Evolutionary conservation across 2,113 vertebrate species (phyloP).

Genomic region (Pomatorhinus ruficollis): DNA sequence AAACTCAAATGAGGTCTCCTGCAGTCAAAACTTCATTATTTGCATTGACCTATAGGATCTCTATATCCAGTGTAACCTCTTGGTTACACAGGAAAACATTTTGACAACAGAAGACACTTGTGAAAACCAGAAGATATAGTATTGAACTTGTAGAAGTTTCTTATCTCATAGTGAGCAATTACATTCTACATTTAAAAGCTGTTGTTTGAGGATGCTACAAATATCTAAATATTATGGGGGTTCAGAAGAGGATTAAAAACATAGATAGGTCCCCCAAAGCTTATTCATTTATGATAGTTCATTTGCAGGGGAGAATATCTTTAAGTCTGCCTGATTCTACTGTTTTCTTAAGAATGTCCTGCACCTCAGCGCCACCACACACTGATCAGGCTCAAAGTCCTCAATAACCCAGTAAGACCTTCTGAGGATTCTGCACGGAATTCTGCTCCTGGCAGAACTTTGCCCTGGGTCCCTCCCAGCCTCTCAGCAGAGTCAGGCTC

Average conservation of each 20-base stretch:
- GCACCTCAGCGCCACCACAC: background rate
- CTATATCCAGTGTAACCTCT: background rate
- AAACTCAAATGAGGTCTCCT: background rate
- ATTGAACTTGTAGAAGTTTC: background rate
- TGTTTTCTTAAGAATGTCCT: background rate
- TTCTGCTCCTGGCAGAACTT: background rate
- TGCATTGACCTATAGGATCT: background rate
- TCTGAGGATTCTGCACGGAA: background rate
- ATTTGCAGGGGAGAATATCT: background rate
- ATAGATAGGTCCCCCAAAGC: background rate
- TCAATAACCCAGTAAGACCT: background rate
- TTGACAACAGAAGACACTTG: background rate
- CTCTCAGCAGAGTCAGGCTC: background rate
- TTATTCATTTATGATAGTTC: background rate
- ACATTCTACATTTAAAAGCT: background rate
- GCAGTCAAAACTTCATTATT: background rate
- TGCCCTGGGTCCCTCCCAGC: background rate
- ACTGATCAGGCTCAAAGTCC: background rate
- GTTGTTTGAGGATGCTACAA: background rate
- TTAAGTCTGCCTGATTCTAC: background rate
- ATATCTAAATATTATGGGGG: background rate
- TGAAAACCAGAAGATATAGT: background rate
- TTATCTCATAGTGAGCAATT: background rate
- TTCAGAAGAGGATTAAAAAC: background rate
- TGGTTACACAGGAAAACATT: background rate